Conservation (phyloP, 2,888 invertebrate genomes). For the Cantharis rufa region DNA sequence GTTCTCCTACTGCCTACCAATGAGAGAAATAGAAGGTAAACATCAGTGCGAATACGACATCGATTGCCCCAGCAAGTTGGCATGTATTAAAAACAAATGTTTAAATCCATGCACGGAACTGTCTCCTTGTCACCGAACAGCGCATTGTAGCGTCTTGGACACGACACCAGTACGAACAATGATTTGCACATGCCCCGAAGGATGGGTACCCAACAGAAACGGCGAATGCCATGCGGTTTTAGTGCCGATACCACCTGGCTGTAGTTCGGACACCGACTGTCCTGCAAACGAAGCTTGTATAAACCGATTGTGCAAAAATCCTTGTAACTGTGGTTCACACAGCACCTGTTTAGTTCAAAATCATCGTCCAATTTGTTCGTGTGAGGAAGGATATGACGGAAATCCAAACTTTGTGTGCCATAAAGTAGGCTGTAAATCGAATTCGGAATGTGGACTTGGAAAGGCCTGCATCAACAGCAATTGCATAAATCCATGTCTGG, state of each 20-base stretch:
- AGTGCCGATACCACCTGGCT: constrained; percentile 73
- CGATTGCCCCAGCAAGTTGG: constrained; percentile 79
- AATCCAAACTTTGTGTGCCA: constrained; percentile 83
- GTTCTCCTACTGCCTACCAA: constrained; percentile 69
- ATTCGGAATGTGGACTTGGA: constrained; percentile 81
- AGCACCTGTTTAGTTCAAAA: constrained; percentile 80
- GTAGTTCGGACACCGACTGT: constrained; percentile 80
- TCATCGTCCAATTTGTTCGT: constrained; percentile 86
- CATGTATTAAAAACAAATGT: constrained; percentile 79
- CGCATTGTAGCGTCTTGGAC: constrained; percentile 81
- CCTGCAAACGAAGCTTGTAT: constrained; percentile 79
- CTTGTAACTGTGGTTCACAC: constrained; percentile 85
- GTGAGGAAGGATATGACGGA: constrained; percentile 81
- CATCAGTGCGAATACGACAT: constrained; percentile 77
- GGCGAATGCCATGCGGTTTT: constrained; percentile 78
- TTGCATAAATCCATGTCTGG: constrained; percentile 83
- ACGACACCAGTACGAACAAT: constrained; percentile 85
- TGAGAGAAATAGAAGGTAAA: constrained; percentile 54
- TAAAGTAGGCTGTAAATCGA: constrained; percentile 78
- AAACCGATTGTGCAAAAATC: constrained; percentile 83
- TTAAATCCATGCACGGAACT: constrained; percentile 77
- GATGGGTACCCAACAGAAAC: constrained; percentile 78
- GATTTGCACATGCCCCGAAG: constrained; percentile 85
- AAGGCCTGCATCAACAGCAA: constrained; percentile 84
- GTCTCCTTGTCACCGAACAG: constrained; percentile 75